phyloP scores from a whole-genome alignment of 2,888 invertebrate species.

The Panopea generosa region DNA sequence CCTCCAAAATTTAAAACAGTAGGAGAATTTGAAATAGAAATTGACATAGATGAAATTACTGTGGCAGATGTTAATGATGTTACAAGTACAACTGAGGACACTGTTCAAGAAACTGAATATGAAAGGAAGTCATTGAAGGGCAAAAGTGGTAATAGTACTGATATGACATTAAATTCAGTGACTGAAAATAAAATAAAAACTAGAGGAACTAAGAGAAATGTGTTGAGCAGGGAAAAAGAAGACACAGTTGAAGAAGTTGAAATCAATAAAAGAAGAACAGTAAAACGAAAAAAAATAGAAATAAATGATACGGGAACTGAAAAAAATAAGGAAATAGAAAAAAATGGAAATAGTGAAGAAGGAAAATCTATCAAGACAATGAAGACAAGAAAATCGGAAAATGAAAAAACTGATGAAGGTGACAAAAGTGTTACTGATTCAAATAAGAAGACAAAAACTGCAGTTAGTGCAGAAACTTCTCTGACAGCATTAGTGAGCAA shows the following conservation, averaged over 20 bases:
- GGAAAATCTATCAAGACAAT: too few relatives aligned
- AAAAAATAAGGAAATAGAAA: not conserved
- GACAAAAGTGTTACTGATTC: too few relatives aligned
- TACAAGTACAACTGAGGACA: not conserved
- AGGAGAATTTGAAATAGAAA: conserved; percentile 20
- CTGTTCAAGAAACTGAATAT: not conserved
- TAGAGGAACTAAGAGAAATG: too few relatives aligned
- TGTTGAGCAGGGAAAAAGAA: too few relatives aligned
- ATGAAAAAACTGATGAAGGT: not conserved
- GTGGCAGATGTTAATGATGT: conserved; percentile 2
- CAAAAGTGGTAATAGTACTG: not conserved
- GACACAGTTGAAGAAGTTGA: not conserved
- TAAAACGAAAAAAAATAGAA: not conserved
- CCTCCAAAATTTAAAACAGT: not conserved
- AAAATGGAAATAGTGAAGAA: not conserved
- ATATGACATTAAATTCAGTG: not conserved
- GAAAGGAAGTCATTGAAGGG: not conserved
- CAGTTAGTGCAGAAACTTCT: too few relatives aligned
- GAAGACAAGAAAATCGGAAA: not conserved
- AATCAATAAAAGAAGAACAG: not conserved
- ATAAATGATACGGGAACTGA: not conserved
- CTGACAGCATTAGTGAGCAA: too few relatives aligned
- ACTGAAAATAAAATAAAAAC: not conserved
- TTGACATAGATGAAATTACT: conserved; percentile 4
- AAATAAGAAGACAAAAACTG: too few relatives aligned